Conservation (phyloP, 2,113 vertebrate genomes). For the Macquaria ambigua region DNA sequence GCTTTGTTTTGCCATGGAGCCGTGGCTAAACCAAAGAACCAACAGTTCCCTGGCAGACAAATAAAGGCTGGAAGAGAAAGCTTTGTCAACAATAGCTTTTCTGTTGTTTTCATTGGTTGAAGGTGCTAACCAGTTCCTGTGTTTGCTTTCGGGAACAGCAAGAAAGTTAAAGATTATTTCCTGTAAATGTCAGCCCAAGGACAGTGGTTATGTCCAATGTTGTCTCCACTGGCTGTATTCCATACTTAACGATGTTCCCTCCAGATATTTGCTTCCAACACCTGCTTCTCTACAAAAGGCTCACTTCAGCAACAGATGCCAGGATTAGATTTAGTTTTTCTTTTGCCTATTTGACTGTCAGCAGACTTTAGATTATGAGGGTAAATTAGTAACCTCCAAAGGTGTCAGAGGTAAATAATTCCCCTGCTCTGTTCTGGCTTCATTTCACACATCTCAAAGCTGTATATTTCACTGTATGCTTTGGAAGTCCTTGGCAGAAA, state of each 20-base stretch:
- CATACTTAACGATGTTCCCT: slow-evolving; percentile 23
- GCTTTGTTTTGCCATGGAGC: slow-evolving; percentile 63
- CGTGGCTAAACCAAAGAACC: slow-evolving; percentile 63
- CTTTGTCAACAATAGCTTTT: slow-evolving; percentile 63
- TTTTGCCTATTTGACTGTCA: background rate
- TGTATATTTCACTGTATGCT: background rate
- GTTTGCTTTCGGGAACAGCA: slow-evolving; percentile 57
- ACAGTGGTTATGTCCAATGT: slow-evolving; percentile 8
- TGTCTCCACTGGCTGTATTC: slow-evolving; percentile 9
- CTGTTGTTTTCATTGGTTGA: slow-evolving; percentile 50
- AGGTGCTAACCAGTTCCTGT: slow-evolving; percentile 35
- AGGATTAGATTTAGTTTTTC: background rate
- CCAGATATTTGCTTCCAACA: slow-evolving; percentile 49
- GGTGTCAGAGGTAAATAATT: slow-evolving; percentile 47
- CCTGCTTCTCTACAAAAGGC: slow-evolving; percentile 9
- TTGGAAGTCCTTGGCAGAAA: background rate
- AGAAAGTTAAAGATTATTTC: slow-evolving; percentile 66
- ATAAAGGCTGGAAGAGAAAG: slow-evolving; percentile 58
- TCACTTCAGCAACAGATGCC: slow-evolving; percentile 3
- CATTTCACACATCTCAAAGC: background rate
- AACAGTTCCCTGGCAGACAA: slow-evolving; percentile 61
- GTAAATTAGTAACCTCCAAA: slow-evolving; percentile 59
- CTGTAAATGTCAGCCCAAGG: slow-evolving; percentile 57
- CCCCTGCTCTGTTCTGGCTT: background rate
- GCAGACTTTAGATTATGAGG: background rate